Evolutionary conservation across 1,140 invertebrate species (phyloP), one percentile per base, ranked within the genome.

Genomic region (Drosophila kikkawai): DNA sequence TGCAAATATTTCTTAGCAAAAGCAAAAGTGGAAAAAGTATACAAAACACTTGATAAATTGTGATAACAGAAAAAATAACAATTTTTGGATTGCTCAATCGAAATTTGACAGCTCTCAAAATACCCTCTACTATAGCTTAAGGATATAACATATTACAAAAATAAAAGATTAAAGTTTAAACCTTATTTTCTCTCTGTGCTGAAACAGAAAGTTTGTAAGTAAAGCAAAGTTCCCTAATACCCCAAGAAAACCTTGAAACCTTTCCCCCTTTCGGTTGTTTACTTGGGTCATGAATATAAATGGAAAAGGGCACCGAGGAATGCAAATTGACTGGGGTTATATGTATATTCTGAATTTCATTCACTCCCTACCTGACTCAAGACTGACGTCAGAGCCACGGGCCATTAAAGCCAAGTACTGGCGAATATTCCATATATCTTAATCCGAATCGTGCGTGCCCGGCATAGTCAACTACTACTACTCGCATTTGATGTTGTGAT

Each of bases 371-470:
- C 63, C 74, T 76, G 61, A 36, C 29, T 60, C 45, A 50, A 73
- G 53, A 29, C 70, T 74, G 70, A 74, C 70, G 70, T 74, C 68
- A 74, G 56, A 59, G 29, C 41, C 17, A 2, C 15, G 42, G 39
- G 37, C 70, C 70, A 74, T 74, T 66, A 76, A 58, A 76, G 47
- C 39, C 53, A 58, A 76, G 60, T 76, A 58, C 74, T 39, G 48
- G 32, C 39, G 39, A 75, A 48, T 75, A 64, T 75, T 45, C 74
- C 74, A 55, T 67, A 76, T 67, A 76, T 39, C 67, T 76, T 76
- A 76, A 76, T 75, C 74, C 75, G 74, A 50, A 76, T 53, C 65
- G 73, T 76, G 74, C 73, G 74, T 76, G 74, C 73, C 53, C 41
- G 34, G 74, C 47, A 76, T 76, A 8, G 22, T 29, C 61, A 77